Evolutionary conservation across 2,888 invertebrate species (phyloP).

Genomic region (Plemyria rubiginata): DNA sequence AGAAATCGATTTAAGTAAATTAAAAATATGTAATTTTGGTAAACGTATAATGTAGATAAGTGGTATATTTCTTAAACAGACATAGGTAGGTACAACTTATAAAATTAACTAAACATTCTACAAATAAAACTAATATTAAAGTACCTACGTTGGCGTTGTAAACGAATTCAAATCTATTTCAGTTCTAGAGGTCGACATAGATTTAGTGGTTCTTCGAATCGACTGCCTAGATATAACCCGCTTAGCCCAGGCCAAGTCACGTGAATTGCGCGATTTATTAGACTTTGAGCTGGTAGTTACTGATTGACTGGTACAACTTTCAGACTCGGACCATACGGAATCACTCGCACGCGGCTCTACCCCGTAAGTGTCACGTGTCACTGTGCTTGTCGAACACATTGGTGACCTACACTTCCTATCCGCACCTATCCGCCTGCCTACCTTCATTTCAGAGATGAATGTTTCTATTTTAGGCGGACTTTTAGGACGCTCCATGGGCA

Average conservation of each 20-base stretch:
- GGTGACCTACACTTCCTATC: constrained; percentile 36
- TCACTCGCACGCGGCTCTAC: constrained; percentile 52
- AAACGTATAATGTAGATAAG: background rate
- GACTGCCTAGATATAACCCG: constrained; percentile 59
- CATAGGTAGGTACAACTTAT: constrained; percentile 59
- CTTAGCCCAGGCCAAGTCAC: constrained; percentile 68
- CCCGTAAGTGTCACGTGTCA: constrained; percentile 52
- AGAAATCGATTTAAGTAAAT: too few relatives aligned
- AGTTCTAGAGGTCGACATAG: constrained; percentile 50
- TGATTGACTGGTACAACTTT: constrained; percentile 52
- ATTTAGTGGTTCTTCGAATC: constrained; percentile 35
- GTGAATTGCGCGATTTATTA: constrained; percentile 52
- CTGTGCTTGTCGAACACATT: constrained; percentile 56
- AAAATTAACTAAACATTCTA: constrained; percentile 62
- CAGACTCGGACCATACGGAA: constrained; percentile 56
- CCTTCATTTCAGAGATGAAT: constrained; percentile 64
- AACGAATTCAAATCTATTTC: constrained; percentile 60
- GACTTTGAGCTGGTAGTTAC: constrained; percentile 59
- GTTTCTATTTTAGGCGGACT: constrained; percentile 73
- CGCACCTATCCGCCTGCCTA: constrained; percentile 44
- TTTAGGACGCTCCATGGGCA: constrained; percentile 38
- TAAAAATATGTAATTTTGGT: too few relatives aligned
- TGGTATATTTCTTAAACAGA: constrained; percentile 55
- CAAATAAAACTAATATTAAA: constrained; percentile 54
- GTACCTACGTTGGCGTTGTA: constrained; percentile 53